Base-by-base conservation (phyloP, 2,888 invertebrate species). In the Amblyjoppa proteus region DNA sequence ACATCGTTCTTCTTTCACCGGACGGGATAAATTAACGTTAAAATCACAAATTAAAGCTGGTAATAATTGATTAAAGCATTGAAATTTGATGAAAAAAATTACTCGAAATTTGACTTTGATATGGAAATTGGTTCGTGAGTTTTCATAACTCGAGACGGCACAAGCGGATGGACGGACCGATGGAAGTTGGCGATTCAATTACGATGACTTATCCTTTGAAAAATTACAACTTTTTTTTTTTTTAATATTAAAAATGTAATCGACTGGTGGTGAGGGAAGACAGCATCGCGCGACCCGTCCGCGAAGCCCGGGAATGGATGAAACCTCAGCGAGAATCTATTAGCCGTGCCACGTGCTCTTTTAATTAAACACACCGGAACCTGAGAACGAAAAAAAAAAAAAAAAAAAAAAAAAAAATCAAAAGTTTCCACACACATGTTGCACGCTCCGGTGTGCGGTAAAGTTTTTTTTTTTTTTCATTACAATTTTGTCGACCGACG, bases 311-410 rank as follows among this genome's bases (percentile, higher is more conserved):
- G 58, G 31, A 16, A 28, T 5, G 9, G 2, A 31, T 3, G 58
- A 61, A 61, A 31, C 58, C 58, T 31, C 66, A n/a, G 70, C 69
- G 13, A 41, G 76, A 84, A 73, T 84, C 84, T 73, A 81, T 81
- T 77, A 69, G 70, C 58, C n/a, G 49, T 13, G 53, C 0, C 64
- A 71, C 70, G 82, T 66, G 76, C 38, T 16, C 31, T 56, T 76
- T 77, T 81, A 73, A 83, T 83, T 83, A 83, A 83, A 69, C 66
- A 53, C 70, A 73, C 66, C 77, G 77, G 66, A 83, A 71, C 77
- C 45, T 45, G 74, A 45, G 77, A 68, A 20, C 64, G 41, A 71
- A 74, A 77, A 78, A 81, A 71, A 56, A 11, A 51, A 69, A 71
- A 74, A 77, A 78, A 81, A 71, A 56, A 11, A 51, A 11, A 51